These are phyloP conservation scores for Oophaga sylvatica DNA, from an alignment of 2,797 vertebrate species.

Conservation along the genomic window DNA sequence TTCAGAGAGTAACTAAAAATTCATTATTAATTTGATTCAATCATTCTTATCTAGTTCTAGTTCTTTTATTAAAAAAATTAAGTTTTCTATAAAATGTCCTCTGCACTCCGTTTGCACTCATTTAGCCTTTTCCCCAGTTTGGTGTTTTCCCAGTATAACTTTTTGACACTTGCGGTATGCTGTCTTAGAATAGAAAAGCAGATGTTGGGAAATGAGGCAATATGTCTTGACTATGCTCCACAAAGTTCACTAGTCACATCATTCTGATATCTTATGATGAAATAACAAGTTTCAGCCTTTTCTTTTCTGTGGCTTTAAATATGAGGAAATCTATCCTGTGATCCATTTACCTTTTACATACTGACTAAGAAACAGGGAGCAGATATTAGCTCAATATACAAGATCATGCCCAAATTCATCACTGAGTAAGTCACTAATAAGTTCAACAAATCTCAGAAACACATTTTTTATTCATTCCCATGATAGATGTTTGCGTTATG, in stretches of 20 bases:
- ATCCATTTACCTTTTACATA: constrained; percentile 33
- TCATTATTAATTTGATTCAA: too few relatives aligned
- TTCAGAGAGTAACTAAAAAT: too few relatives aligned
- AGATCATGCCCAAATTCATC: not conserved
- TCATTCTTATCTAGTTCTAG: too few relatives aligned
- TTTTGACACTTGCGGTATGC: not conserved
- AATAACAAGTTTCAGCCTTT: not conserved
- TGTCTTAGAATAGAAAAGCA: constrained; percentile 18
- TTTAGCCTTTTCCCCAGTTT: not conserved
- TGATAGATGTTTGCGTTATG: too few relatives aligned
- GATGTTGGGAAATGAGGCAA: constrained; percentile 28
- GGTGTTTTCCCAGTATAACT: not conserved
- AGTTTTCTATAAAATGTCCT: not conserved
- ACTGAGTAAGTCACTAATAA: too few relatives aligned
- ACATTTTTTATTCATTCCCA: too few relatives aligned
- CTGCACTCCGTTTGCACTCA: not conserved
- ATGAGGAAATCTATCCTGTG: constrained; percentile 11
- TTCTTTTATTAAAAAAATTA: not conserved
- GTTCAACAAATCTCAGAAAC: too few relatives aligned
- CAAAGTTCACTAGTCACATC: constrained; percentile 15
- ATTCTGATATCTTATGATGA: not conserved
- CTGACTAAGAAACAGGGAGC: not conserved
- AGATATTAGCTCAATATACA: not conserved
- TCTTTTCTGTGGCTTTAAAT: not conserved
- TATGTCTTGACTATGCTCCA: not conserved